Evolutionary conservation across 2,797 vertebrate species (phyloP).

Genomic region (Mormyrops boulengeri): DNA sequence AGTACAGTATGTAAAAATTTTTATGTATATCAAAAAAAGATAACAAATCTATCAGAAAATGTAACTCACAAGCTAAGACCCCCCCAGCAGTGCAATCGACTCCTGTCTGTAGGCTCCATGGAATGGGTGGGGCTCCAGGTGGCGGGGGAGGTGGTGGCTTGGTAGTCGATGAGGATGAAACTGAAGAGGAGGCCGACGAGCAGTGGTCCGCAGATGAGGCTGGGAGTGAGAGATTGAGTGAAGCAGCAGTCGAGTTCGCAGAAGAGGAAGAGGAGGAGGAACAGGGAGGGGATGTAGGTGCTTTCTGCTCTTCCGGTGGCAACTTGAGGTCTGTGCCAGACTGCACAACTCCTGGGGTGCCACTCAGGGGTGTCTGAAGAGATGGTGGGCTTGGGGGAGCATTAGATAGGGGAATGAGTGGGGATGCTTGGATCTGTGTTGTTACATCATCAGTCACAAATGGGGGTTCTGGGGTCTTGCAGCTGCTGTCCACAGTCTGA

Average conservation of each 20-base stretch:
- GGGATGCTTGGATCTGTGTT: slow-evolving; percentile 43
- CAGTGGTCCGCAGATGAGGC: slow-evolving; percentile 59
- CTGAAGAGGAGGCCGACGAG: slow-evolving; percentile 61
- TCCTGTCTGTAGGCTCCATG: slow-evolving; percentile 82
- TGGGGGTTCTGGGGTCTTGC: slow-evolving; percentile 80
- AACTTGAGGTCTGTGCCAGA: slow-evolving; percentile 52
- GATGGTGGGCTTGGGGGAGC: slow-evolving; percentile 49
- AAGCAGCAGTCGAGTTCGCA: slow-evolving; percentile 39
- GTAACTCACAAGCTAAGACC: slow-evolving; percentile 78
- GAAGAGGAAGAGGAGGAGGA: slow-evolving; percentile 50
- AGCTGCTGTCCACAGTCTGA: slow-evolving; percentile 87
- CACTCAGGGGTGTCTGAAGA: slow-evolving; percentile 42
- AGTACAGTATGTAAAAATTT: background rate
- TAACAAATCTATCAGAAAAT: background rate
- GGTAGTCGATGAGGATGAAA: slow-evolving; percentile 64
- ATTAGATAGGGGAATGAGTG: slow-evolving; percentile 28
- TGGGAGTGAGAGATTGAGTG: slow-evolving; percentile 50
- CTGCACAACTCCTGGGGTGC: slow-evolving; percentile 37
- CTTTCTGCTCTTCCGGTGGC: slow-evolving; percentile 53
- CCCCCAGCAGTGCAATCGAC: slow-evolving; percentile 90
- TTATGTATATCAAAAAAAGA: background rate
- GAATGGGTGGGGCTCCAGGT: slow-evolving; percentile 58
- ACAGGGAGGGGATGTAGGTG: slow-evolving; percentile 52
- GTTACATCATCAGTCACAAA: slow-evolving; percentile 71
- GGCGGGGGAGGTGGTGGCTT: slow-evolving; percentile 59